Evolutionary conservation across 2,113 vertebrate species (phyloP).

Genomic region (Cricetomys ansorgei): DNA sequence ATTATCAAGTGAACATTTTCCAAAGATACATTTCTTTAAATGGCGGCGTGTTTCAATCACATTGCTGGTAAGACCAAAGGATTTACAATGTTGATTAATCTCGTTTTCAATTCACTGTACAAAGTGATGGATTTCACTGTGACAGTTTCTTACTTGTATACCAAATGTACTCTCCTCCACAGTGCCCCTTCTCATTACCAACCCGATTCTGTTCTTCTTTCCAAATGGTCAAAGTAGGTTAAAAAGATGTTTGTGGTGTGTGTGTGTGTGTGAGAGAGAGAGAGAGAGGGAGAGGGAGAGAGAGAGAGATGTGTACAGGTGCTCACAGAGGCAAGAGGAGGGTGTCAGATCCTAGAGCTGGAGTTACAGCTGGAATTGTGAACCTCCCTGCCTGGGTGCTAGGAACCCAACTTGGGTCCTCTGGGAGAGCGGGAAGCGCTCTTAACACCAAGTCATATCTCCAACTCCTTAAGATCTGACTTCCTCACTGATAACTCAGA

Average conservation of each 20-base stretch:
- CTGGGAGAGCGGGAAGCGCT: background rate
- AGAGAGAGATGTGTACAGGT: background rate
- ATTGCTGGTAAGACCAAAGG: constrained; percentile 78
- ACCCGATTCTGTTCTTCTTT: background rate
- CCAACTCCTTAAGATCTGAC: constrained; percentile 63
- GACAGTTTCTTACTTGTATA: background rate
- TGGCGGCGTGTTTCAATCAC: constrained; percentile 69
- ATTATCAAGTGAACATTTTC: constrained; percentile 50
- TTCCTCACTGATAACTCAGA: constrained; percentile 72
- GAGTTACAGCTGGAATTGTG: background rate
- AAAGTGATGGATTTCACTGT: background rate
- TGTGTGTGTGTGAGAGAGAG: background rate
- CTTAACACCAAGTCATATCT: background rate
- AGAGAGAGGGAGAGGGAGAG: too few relatives aligned
- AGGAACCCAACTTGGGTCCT: background rate
- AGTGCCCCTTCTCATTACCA: background rate
- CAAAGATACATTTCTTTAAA: constrained; percentile 20
- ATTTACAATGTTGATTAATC: constrained; percentile 79
- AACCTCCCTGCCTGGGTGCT: background rate
- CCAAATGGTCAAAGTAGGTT: background rate
- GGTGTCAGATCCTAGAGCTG: background rate
- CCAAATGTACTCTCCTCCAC: background rate
- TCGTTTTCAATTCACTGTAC: background rate
- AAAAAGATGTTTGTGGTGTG: background rate
- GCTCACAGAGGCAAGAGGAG: background rate